A percentile compares a stretch with the other conserved stretches of the same genome.
Evolutionary conservation across 2,888 invertebrate species (phyloP).

Genomic region (Tetranychus piercei): DNA sequence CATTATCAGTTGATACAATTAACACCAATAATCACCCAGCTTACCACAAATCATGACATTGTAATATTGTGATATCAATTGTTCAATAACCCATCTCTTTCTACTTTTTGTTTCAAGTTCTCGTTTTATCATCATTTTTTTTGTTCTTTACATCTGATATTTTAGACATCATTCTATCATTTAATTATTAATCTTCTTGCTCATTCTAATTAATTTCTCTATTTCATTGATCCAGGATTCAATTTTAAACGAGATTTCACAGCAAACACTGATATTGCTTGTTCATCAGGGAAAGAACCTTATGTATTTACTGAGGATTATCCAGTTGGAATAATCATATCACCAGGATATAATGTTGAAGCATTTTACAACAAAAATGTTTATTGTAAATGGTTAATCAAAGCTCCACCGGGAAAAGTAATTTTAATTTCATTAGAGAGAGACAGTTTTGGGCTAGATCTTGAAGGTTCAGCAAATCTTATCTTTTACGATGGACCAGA

Average conservation of each 20-base stretch:
- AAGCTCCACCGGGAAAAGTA: not conserved
- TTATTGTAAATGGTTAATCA: constrained; percentile 8
- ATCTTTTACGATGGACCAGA: not conserved
- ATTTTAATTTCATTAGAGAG: not conserved
- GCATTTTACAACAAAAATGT: not conserved
- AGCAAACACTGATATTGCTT: constrained; percentile 4
- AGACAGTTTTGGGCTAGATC: not conserved
- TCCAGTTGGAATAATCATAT: not conserved
- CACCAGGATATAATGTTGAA: not conserved
- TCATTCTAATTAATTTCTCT: not conserved
- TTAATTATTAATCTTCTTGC: not conserved
- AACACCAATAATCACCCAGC: too few relatives aligned
- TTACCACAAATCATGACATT: too few relatives aligned
- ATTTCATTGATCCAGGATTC: not conserved
- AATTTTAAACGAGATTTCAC: constrained; percentile 7
- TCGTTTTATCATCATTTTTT: too few relatives aligned
- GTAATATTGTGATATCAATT: too few relatives aligned
- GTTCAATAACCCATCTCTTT: too few relatives aligned
- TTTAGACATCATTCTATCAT: not conserved
- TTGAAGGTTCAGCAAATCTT: not conserved
- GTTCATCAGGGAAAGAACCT: not conserved
- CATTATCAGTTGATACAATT: too few relatives aligned
- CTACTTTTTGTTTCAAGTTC: too few relatives aligned
- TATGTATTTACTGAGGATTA: not conserved
- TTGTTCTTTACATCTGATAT: not conserved